Conservation (phyloP, 2,797 vertebrate species). For the Oreonectes daqikongensis region DNA sequence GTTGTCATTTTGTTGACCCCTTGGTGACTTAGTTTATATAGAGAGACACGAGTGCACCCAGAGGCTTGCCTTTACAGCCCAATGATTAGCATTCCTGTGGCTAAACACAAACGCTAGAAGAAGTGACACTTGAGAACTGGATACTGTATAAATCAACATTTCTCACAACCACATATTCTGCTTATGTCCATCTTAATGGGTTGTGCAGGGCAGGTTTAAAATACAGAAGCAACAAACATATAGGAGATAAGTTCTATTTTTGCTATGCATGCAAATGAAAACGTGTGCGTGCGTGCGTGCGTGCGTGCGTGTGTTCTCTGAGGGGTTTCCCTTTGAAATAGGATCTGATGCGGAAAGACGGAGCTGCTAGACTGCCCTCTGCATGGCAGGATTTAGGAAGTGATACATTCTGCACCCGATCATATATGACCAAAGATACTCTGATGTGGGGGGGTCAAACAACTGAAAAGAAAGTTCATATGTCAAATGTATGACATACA, state of each 20-base stretch:
- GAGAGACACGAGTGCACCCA: constrained; percentile 40
- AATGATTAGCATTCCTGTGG: constrained; percentile 47
- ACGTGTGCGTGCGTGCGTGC: not conserved
- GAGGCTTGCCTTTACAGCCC: constrained; percentile 45
- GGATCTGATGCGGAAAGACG: constrained; percentile 69
- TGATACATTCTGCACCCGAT: constrained; percentile 70
- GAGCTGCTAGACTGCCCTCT: constrained; percentile 55
- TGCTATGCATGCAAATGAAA: not conserved
- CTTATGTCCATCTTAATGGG: constrained; percentile 24
- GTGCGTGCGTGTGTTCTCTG: constrained; percentile 46
- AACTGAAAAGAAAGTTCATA: constrained; percentile 70
- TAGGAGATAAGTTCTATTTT: not conserved
- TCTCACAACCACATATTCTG: constrained; percentile 27
- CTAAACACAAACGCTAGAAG: constrained; percentile 56
- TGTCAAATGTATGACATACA: constrained; percentile 76
- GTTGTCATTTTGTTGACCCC: constrained; percentile 48
- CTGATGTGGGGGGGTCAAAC: constrained; percentile 37
- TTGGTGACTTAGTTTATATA: constrained; percentile 36
- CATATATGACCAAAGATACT: constrained; percentile 60
- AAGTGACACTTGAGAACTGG: constrained; percentile 54
- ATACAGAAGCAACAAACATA: constrained; percentile 8
- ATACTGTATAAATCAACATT: constrained; percentile 50
- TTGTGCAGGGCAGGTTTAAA: constrained; percentile 34
- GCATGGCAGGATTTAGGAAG: constrained; percentile 65
- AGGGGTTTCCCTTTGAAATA: constrained; percentile 67